Conservation (phyloP, 1,140 invertebrate species). For the Sycobia sp. region DNA sequence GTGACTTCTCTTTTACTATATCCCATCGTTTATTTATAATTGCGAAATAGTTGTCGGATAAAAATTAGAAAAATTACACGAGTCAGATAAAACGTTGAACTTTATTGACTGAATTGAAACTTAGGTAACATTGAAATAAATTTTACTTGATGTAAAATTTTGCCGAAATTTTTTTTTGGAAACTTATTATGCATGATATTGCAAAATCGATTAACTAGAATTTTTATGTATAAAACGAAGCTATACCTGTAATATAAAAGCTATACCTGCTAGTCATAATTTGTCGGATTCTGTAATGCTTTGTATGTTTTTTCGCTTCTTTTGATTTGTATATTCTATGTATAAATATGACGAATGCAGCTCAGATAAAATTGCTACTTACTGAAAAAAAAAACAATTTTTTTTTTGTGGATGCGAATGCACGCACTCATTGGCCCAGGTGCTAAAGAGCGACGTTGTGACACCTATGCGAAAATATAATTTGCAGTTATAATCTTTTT, state of each 20-base stretch:
- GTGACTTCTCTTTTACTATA: no score
- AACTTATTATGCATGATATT: background rate
- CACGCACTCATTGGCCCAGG: conserved; percentile 9
- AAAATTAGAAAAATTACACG: background rate
- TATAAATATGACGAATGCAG: conserved; percentile 4
- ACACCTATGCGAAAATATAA: conserved; percentile 2
- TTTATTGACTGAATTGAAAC: background rate
- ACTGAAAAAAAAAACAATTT: no score
- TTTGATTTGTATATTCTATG: conserved; percentile 5
- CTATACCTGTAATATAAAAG: conserved; percentile 24
- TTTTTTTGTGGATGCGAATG: background rate
- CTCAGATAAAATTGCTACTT: background rate
- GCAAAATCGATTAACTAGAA: no score
- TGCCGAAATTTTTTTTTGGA: background rate
- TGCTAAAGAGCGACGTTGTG: conserved; percentile 9
- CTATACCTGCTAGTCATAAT: conserved; percentile 34
- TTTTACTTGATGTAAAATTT: background rate
- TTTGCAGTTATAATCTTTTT: background rate
- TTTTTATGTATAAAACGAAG: conserved; percentile 22
- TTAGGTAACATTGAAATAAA: background rate
- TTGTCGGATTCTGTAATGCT: conserved; percentile 22
- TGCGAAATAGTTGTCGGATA: background rate
- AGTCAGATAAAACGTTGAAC: no score
- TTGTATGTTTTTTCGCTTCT: conserved; percentile 23
- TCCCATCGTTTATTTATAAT: background rate